phyloP scores from a whole-genome alignment of 2,113 vertebrate species.

The Odontesthes bonariensis region DNA sequence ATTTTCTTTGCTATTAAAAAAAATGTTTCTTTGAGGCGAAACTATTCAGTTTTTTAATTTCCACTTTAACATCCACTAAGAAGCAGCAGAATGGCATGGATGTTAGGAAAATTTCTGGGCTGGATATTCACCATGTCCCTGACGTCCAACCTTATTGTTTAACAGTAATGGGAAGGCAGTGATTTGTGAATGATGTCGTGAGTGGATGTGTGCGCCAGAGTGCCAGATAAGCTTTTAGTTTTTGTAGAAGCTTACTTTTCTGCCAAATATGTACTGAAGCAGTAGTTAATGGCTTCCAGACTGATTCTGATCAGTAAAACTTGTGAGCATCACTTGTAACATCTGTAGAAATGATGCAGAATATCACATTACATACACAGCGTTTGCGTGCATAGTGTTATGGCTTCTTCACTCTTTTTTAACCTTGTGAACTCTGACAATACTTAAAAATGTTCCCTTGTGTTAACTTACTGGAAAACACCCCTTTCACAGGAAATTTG shows the following conservation, averaged over 20 bases:
- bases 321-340: slow-evolving; percentile 27
- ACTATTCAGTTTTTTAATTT: too few relatives aligned
- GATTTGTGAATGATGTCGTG: background rate
- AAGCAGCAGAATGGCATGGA: background rate
- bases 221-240: slow-evolving; percentile 9
- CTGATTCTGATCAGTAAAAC: slow-evolving; percentile 32
- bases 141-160: slow-evolving; percentile 1
- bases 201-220: too few relatives aligned
- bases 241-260: slow-evolving; percentile 9
- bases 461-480: background rate
- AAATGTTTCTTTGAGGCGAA: too few relatives aligned
- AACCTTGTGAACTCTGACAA: background rate
- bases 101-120: background rate
- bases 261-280: background rate
- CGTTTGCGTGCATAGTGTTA: background rate
- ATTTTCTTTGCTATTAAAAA: too few relatives aligned
- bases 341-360: slow-evolving; percentile 54
- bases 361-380: slow-evolving; percentile 46
- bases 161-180: background rate
- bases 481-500: background rate
- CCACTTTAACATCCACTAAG: background rate
- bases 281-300: slow-evolving; percentile 56
- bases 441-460: slow-evolving; percentile 1
- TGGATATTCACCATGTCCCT: slow-evolving; percentile 1
- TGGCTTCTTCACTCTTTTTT: background rate